Evolutionary conservation across 2,113 vertebrate genomes (phyloP).

Genomic region (Heptranchias perlo): DNA sequence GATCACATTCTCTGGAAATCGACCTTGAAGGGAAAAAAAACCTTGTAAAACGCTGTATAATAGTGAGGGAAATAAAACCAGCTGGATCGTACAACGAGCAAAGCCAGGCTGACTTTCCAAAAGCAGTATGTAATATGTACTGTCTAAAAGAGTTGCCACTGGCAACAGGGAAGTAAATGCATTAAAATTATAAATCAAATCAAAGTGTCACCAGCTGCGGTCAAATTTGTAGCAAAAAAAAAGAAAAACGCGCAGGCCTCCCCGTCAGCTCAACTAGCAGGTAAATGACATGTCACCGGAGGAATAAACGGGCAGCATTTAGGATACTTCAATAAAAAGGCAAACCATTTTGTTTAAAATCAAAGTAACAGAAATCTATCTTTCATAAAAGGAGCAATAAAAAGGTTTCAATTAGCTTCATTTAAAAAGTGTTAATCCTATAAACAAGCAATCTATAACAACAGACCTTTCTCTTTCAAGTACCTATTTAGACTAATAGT

Average conservation of each 20-base stretch:
- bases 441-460: conserved; percentile 23
- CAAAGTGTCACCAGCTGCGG: conserved; percentile 47
- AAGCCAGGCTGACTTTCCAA: conserved; percentile 19
- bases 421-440: conserved; percentile 34
- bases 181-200: conserved; percentile 53
- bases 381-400: not conserved
- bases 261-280: conserved; percentile 31
- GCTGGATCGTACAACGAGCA: conserved; percentile 25
- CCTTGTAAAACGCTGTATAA: conserved; percentile 37
- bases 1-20: conserved; percentile 65
- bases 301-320: conserved; percentile 39
- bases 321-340: not conserved
- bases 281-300: conserved; percentile 27
- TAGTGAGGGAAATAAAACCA: conserved; percentile 26
- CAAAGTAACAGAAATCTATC: conserved; percentile 1
- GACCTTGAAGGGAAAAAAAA: conserved; percentile 69
- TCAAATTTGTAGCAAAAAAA: conserved; percentile 38
- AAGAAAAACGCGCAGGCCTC: conserved; percentile 32
- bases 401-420: conserved; percentile 23
- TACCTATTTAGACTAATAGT: conserved; percentile 23
- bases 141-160: conserved; percentile 41
- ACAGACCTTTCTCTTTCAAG: not conserved
- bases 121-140: conserved; percentile 29
- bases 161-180: conserved; percentile 47
- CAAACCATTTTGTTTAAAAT: not conserved